A percentile compares a stretch with the other conserved stretches of the same genome.
Conservation (phyloP, 2,888 invertebrate species). For the Meiosimyza platycephala region DNA sequence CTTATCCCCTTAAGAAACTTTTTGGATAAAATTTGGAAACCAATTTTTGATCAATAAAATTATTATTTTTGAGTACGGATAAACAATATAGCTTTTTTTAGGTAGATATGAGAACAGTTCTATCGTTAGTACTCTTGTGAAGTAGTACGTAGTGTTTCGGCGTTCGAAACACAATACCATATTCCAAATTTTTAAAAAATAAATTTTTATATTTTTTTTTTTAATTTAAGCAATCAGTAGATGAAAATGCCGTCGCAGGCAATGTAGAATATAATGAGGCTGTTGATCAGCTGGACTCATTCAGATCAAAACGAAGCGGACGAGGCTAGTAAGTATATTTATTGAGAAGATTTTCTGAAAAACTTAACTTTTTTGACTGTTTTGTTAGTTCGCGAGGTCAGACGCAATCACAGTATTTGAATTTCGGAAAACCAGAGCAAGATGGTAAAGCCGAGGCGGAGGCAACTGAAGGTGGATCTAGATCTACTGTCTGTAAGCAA, state of each 20-base stretch:
- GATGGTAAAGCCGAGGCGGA: constrained; percentile 86
- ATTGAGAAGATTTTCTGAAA: not conserved
- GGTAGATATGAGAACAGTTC: no score
- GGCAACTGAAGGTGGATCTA: constrained; percentile 72
- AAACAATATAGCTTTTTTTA: not conserved
- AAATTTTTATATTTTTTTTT: constrained; percentile 21
- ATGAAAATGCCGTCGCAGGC: constrained; percentile 43
- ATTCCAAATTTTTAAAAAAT: not conserved
- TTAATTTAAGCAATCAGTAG: constrained; percentile 33
- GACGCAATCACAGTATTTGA: constrained; percentile 86
- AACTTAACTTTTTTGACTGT: constrained; percentile 5
- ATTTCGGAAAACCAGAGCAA: constrained; percentile 73
- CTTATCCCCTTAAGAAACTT: no score
- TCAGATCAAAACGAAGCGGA: constrained; percentile 59
- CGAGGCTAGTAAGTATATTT: constrained; percentile 62
- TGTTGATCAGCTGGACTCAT: constrained; percentile 48
- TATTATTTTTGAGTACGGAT: not conserved
- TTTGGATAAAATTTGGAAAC: no score
- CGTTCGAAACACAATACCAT: no score
- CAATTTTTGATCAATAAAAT: no score
- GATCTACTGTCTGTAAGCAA: constrained; percentile 65
- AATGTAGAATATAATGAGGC: constrained; percentile 49
- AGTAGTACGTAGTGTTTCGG: no score
- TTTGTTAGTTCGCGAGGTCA: constrained; percentile 72
- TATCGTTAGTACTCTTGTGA: no score